Evolutionary conservation across 2,888 invertebrate genomes (phyloP).

Genomic region (Lathronympha strigana): DNA sequence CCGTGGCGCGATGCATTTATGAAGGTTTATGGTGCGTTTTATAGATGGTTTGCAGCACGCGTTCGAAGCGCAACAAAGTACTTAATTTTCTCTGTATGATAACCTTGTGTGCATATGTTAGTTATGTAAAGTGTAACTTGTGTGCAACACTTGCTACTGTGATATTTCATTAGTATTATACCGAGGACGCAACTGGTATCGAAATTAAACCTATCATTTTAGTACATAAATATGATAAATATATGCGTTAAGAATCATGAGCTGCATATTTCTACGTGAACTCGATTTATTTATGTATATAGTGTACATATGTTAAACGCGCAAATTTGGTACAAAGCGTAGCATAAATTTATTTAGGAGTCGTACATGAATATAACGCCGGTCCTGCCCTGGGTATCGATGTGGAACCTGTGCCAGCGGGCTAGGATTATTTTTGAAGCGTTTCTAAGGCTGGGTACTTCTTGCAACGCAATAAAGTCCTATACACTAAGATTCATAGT

Average conservation of each 20-base stretch:
- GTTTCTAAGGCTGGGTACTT: not conserved
- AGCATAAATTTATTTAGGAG: slow-evolving; percentile 31
- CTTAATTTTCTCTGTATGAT: slow-evolving; percentile 28
- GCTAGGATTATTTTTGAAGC: not conserved
- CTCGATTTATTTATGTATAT: slow-evolving; percentile 62
- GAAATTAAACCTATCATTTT: slow-evolving; percentile 38
- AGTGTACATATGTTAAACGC: slow-evolving; percentile 59
- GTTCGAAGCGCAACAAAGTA: slow-evolving; percentile 23
- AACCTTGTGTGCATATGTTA: slow-evolving; percentile 43
- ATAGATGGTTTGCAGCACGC: slow-evolving; percentile 17
- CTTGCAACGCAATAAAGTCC: no score
- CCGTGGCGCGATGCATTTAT: slow-evolving; percentile 45
- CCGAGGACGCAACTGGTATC: slow-evolving; percentile 52
- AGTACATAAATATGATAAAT: slow-evolving; percentile 41
- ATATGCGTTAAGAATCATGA: slow-evolving; percentile 44
- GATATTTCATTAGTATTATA: slow-evolving; percentile 57
- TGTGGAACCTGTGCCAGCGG: slow-evolving; percentile 31
- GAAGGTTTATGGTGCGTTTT: slow-evolving; percentile 18
- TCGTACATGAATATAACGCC: slow-evolving; percentile 18
- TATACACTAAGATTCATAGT: no score
- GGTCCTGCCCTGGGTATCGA: slow-evolving; percentile 18
- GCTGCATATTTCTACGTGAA: slow-evolving; percentile 51
- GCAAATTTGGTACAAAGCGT: slow-evolving; percentile 51
- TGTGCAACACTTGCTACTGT: slow-evolving; percentile 44
- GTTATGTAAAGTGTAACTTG: slow-evolving; percentile 46